A percentile compares a stretch with the other conserved stretches of the same genome.
Evolutionary conservation across 2,113 vertebrate genomes (phyloP).

Genomic region (Caretta caretta): DNA sequence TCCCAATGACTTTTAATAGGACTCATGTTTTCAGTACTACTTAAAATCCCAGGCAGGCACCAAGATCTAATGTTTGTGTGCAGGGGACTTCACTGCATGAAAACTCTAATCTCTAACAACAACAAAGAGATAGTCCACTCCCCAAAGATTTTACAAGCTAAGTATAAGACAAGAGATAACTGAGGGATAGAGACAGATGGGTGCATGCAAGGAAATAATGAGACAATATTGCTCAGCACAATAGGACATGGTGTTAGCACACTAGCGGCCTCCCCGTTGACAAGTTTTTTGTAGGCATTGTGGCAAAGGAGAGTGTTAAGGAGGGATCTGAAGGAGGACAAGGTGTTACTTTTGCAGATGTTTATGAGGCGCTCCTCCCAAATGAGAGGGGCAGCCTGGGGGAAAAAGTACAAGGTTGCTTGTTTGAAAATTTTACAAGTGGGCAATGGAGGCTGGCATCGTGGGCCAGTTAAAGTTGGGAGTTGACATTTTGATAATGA

Average conservation of each 20-base stretch:
- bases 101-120: neutral
- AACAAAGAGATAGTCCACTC: neutral
- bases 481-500: neutral
- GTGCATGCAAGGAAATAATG: neutral
- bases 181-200: neutral
- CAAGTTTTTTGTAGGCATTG: neutral
- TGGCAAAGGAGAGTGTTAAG: neutral
- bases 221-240: neutral
- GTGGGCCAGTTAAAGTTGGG: neutral
- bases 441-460: neutral
- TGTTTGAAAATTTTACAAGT: neutral
- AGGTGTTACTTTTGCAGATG: neutral
- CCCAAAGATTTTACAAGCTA: neutral
- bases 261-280: neutral
- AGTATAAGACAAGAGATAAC: neutral
- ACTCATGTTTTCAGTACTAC: rapidly evolving
- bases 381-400: neutral
- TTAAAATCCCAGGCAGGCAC: neutral
- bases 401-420: neutral
- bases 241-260: neutral
- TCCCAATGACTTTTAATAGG: rapidly evolving
- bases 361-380: neutral
- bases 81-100: neutral
- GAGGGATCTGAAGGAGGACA: neutral
- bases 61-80: rapidly evolving